Evolutionary conservation across 2,888 invertebrate genomes (phyloP).

Genomic region (Nematopogon swammerdamellus): DNA sequence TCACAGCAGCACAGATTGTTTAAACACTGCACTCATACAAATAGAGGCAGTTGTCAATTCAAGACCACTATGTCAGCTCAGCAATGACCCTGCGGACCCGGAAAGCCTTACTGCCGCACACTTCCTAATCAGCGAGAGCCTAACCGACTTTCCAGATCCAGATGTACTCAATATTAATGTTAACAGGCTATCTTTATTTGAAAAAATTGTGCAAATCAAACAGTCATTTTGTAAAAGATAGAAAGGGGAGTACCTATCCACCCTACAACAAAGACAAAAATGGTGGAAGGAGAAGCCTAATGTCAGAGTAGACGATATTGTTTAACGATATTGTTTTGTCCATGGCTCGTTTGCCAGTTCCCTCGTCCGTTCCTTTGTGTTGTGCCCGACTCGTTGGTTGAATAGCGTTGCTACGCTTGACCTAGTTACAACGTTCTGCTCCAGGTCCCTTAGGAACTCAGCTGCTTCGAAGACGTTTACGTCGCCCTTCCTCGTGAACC

Average conservation of each 20-base stretch:
- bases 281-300: background rate
- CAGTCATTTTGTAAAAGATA: background rate
- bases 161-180: background rate
- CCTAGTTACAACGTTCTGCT: too few species aligned
- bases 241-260: background rate
- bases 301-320: too few species aligned
- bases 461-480: too few species aligned
- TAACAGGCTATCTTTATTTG: background rate
- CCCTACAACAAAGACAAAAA: background rate
- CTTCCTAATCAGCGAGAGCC: background rate
- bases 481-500: too few species aligned
- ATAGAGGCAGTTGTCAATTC: background rate
- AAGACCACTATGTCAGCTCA: background rate
- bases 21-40: background rate
- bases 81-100: background rate
- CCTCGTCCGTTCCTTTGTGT: too few species aligned
- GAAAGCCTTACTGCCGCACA: background rate
- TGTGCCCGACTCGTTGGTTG: too few species aligned
- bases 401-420: too few species aligned
- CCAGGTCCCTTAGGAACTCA: too few species aligned
- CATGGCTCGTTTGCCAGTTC: too few species aligned
- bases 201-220: background rate
- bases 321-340: too few species aligned
- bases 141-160: background rate
- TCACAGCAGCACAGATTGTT: constrained; percentile 3